Evolutionary conservation across 2,797 vertebrate species (phyloP), one percentile per base, ranked within the genome.

Genomic region (Phyllotis vaccarum): DNA sequence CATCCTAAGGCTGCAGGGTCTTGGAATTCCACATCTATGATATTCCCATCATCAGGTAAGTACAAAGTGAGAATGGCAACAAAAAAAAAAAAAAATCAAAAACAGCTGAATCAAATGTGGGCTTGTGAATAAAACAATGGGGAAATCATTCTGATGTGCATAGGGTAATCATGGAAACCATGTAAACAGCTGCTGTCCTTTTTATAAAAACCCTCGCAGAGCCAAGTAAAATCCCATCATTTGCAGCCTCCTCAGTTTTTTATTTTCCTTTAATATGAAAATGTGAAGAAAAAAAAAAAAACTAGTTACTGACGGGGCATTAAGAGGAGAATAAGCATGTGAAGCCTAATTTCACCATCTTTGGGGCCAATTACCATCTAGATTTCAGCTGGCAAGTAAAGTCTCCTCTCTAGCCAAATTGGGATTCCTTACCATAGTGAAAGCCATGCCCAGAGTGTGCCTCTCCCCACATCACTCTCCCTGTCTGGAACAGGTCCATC

Each of bases 101-200:
- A 86, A 85, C 89, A 91, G 62, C 90, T 91, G 3, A 56, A 83
- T 89, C n/a, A 91, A 94, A 95, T 93, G 90, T 83, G 40, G 95
- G 95, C 87, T 93, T 95, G 37, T 40, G 60, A 88, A 74, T 43
- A 49, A 93, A 97, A 95, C 97, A 97, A 97, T 96, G 66, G 80
- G 9, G 70, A 96, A 78, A 87, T 81, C 54, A 70, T 91, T 97
- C 89, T 93, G 76, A 96, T 52, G 75, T 16, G 14, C 78, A 37
- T 91, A 0, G 4, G 96, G 95, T 95, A 98, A 79, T 93, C 95
- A 96, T 58, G 96, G 94, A 95, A 96, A 98, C 96, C 92, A 97
- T 81, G 97, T 98, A 95, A 97, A 98, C 98, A 97, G 98, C 98
- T 98, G 98, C 94, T 96, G 94, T 83, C 95, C 64, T 93, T 96